Evolutionary conservation across 1,140 invertebrate genomes (phyloP), one percentile per base, ranked within the genome.

Genomic region (Chlorops oryzae): DNA sequence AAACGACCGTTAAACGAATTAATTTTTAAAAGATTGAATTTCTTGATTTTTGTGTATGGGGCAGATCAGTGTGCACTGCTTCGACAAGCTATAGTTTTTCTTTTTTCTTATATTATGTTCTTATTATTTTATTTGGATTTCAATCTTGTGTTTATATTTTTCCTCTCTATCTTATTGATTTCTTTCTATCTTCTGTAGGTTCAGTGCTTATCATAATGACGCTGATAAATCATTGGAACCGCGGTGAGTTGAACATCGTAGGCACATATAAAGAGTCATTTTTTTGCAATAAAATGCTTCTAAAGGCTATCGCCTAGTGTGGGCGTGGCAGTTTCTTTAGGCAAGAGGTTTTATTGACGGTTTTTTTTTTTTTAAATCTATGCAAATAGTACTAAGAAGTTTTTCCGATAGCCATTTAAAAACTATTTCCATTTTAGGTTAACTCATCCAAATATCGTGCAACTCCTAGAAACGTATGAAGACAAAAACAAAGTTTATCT

Each of bases 401-500:
- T n/a, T n/a, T n/a, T n/a, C n/a, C n/a, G n/a, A n/a, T 50, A 7
- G 20, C 27, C 38, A 20, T 42, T 21, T 15, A 34, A 40, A n/a
- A 32, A 25, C 12, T 42, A 44, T 27, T 42, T 32, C 6, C 13
- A 43, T 56, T 66, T n/a, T 77, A 96, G 96, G 79, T 82, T 99
- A 73, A 93, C 88, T 55, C 97, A 99, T 81, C 91, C 94, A 20
- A 99, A 99, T 74, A 99, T 99, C 63, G 96, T 99, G 49, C 93
- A 96, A 75, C 80, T 99, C 50, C 75, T 96, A 61, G 96, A 99
- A 78, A 98, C 96, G 9, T 98, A 89, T 73, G 96, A 99, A 74
- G 96, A 99, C 67, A 96, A 96, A 74, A 86, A 85, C 57, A 94
- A 95, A 76, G 94, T 98, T 28, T 99, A 98, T 76, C 83, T 99